Evolutionary conservation across 2,888 invertebrate genomes (phyloP).

Genomic region (Myopa testacea): DNA sequence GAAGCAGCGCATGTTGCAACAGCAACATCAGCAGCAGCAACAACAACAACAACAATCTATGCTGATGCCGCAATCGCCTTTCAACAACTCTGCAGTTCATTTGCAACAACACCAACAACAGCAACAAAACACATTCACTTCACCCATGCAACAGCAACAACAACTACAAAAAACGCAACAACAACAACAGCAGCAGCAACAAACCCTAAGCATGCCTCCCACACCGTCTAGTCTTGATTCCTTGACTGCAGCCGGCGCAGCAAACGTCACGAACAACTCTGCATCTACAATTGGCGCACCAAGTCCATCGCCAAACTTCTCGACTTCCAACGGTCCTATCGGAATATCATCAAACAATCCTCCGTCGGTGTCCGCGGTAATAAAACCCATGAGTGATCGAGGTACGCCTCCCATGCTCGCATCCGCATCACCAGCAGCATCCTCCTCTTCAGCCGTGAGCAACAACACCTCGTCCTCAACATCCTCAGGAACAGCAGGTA

Average conservation of each 20-base stretch:
- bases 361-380: slow-evolving; percentile 72
- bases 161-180: slow-evolving; percentile 46
- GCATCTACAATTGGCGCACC: slow-evolving; percentile 69
- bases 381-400: slow-evolving; percentile 72
- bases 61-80: slow-evolving; percentile 56
- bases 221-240: slow-evolving; percentile 70
- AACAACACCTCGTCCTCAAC: slow-evolving; percentile 39
- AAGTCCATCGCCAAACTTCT: slow-evolving; percentile 68
- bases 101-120: slow-evolving; percentile 53
- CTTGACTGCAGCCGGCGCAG: slow-evolving; percentile 58
- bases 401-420: slow-evolving; percentile 70
- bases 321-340: slow-evolving; percentile 67
- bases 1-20: slow-evolving; percentile 71
- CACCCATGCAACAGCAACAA: slow-evolving; percentile 52
- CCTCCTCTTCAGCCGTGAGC: slow-evolving; percentile 43
- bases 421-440: slow-evolving; percentile 59
- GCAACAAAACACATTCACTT: slow-evolving; percentile 54
- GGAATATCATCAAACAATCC: slow-evolving; percentile 72
- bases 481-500: slow-evolving; percentile 38
- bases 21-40: slow-evolving; percentile 50
- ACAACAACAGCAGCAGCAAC: slow-evolving; percentile 48
- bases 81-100: slow-evolving; percentile 53
- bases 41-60: slow-evolving; percentile 42
- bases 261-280: slow-evolving; percentile 47
- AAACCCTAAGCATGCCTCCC: slow-evolving; percentile 65